Conservation (phyloP, 2,797 vertebrate genomes). For the Smutsia gigantea region DNA sequence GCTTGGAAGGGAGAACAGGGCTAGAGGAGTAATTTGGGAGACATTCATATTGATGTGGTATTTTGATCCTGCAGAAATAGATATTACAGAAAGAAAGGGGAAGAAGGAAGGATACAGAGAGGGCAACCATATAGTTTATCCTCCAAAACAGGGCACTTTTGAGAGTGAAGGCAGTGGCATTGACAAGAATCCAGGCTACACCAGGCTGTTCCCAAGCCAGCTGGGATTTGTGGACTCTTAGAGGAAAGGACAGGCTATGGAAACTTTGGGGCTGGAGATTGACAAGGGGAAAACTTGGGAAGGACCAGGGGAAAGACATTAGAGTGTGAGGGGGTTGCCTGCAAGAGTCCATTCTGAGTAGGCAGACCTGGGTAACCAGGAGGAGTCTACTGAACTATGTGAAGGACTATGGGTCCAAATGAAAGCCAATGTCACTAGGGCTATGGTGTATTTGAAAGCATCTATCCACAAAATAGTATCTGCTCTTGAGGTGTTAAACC, state of each 20-base stretch:
- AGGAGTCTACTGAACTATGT: not conserved
- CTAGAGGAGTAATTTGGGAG: not conserved
- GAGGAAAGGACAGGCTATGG: not conserved
- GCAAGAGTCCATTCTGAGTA: not conserved
- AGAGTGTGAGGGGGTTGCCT: not conserved
- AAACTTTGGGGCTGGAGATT: not conserved
- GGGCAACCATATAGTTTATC: not conserved
- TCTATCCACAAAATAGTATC: not conserved
- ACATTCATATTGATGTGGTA: not conserved
- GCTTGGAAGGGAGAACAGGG: not conserved
- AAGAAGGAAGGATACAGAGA: not conserved
- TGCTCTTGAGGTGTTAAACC: constrained; percentile 56
- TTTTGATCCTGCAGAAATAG: constrained; percentile 23
- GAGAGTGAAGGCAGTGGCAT: not conserved
- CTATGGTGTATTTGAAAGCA: constrained; percentile 23
- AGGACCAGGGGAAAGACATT: not conserved
- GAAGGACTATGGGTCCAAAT: not conserved
- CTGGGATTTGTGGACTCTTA: no score
- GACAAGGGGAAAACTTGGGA: not conserved
- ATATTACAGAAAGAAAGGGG: not conserved
- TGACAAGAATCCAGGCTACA: not conserved
- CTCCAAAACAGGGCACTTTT: not conserved
- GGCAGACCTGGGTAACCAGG: not conserved
- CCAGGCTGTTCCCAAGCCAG: not conserved
- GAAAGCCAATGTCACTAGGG: not conserved